Conservation (phyloP, 2,797 vertebrate genomes). For the Chrysocyon brachyurus region DNA sequence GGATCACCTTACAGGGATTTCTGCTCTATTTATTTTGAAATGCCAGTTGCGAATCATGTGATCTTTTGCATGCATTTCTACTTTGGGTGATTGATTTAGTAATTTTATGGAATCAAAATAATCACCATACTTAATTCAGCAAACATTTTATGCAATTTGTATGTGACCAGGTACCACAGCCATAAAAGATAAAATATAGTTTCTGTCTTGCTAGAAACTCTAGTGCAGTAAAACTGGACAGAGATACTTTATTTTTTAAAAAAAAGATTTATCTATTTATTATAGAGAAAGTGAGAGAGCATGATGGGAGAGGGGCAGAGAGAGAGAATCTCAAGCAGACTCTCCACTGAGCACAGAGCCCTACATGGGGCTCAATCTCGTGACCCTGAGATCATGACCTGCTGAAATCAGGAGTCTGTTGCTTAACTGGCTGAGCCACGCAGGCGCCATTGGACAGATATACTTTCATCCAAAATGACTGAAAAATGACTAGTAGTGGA, state of each 20-base stretch:
- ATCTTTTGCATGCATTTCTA: not conserved
- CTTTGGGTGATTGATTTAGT: not conserved
- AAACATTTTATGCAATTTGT: not conserved
- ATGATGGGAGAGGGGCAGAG: not conserved
- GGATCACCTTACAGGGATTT: not conserved
- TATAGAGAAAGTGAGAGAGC: not conserved
- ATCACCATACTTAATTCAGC: not conserved
- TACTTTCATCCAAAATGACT: not conserved
- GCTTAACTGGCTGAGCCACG: not conserved
- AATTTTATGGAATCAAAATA: not conserved
- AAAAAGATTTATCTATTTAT: not conserved
- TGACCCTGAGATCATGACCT: not conserved
- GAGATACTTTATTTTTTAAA: not conserved
- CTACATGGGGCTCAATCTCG: not conserved
- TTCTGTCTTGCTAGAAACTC: constrained; percentile 19
- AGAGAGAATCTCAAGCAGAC: not conserved
- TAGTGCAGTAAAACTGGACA: not conserved
- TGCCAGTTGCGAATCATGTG: not conserved
- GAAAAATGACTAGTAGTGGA: not conserved
- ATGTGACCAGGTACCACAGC: not conserved
- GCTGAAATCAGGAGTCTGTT: not conserved
- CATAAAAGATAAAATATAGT: not conserved
- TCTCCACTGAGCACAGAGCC: not conserved
- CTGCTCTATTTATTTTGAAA: not conserved
- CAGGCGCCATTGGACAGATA: not conserved